Evolutionary conservation across 2,797 vertebrate genomes (phyloP).

Genomic region (Alca torda): DNA sequence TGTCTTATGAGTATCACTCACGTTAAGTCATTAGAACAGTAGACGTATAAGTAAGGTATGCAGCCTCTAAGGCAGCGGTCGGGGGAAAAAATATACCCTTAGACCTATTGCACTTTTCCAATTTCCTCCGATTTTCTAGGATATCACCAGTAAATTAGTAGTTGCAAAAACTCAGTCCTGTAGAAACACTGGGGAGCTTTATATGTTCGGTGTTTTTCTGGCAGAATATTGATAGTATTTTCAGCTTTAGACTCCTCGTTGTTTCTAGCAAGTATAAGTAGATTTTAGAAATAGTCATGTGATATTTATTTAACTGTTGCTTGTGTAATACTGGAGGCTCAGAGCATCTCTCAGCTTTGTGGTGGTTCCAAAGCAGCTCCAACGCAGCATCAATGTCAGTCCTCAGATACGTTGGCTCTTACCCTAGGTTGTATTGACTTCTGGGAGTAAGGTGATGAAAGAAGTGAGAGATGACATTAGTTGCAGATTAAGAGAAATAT

Average conservation of each 20-base stretch:
- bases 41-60: not conserved
- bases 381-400: accelerated
- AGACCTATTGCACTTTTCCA: not conserved
- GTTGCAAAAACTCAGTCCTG: not conserved
- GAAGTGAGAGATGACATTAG: not conserved
- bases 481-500: not conserved
- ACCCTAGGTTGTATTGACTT: not conserved
- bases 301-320: not conserved
- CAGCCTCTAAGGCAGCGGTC: not conserved
- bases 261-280: not conserved
- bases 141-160: not conserved
- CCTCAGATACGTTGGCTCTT: not conserved
- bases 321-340: not conserved
- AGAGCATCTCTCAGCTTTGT: not conserved
- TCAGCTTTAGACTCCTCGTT: not conserved
- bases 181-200: not conserved
- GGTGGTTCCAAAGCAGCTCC: not conserved
- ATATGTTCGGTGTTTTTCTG: not conserved
- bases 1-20: not conserved
- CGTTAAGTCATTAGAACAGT: not conserved
- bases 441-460: not conserved
- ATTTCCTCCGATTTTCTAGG: not conserved
- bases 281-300: not conserved
- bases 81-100: not conserved
- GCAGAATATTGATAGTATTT: not conserved